These are phyloP conservation scores for Amorpha juglandis DNA, from an alignment of 2,888 invertebrate genomes.

Conservation along the genomic window DNA sequence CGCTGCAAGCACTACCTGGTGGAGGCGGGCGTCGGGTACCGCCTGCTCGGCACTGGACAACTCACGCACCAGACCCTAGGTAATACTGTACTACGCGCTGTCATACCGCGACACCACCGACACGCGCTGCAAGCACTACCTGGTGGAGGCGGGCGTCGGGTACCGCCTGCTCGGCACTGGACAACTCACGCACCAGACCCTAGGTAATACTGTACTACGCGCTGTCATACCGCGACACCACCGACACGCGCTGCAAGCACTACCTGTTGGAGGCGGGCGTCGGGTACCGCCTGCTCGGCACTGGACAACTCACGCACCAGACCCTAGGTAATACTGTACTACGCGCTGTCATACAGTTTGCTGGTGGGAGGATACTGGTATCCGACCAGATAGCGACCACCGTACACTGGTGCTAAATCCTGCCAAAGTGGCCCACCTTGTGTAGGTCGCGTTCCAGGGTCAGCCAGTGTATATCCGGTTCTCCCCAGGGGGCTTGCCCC, in stretches of 20 bases:
- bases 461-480: too few relatives aligned
- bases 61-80: slow-evolving; percentile 83
- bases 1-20: slow-evolving; percentile 92
- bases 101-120: slow-evolving; percentile 86
- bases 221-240: slow-evolving; percentile 88
- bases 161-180: slow-evolving; percentile 91
- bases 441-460: too few relatives aligned
- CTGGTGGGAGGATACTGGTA: too few relatives aligned
- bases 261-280: slow-evolving; percentile 87
- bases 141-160: slow-evolving; percentile 85
- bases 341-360: slow-evolving; percentile 92
- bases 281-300: slow-evolving; percentile 90
- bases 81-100: slow-evolving; percentile 89
- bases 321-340: slow-evolving; percentile 83
- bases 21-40: slow-evolving; percentile 86
- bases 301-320: slow-evolving; percentile 86
- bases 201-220: slow-evolving; percentile 87
- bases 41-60: slow-evolving; percentile 89
- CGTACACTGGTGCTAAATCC: too few relatives aligned
- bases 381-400: too few relatives aligned
- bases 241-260: slow-evolving; percentile 92
- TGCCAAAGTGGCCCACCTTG: too few relatives aligned
- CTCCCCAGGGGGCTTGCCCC: too few relatives aligned
- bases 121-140: slow-evolving; percentile 90
- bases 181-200: slow-evolving; percentile 85